phyloP scores from a whole-genome alignment of 2,797 vertebrate genomes.

The Xyrichtys novacula region DNA sequence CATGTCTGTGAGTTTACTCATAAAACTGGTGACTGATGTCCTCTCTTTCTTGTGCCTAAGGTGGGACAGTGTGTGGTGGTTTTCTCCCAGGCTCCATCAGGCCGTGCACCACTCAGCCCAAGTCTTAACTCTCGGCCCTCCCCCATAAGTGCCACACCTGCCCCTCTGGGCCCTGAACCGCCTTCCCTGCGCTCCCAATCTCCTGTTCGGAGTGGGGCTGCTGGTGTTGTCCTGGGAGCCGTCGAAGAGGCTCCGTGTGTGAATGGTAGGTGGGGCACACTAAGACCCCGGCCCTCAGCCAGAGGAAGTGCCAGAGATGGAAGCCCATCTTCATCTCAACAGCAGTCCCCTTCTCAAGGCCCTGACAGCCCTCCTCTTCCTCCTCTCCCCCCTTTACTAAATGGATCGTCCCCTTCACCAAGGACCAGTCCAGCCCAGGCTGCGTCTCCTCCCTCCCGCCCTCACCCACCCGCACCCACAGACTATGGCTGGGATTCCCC shows the following conservation, averaged over 20 bases:
- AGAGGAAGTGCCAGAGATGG: conserved; percentile 90
- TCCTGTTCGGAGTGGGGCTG: conserved; percentile 85
- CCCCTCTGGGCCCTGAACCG: conserved; percentile 89
- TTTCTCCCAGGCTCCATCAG: conserved; percentile 97
- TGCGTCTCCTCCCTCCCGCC: conserved; percentile 85
- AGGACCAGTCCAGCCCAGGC: conserved; percentile 92
- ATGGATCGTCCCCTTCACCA: conserved; percentile 90
- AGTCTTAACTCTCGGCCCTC: conserved; percentile 98
- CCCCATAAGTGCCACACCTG: conserved; percentile 96
- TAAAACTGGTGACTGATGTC: neutral
- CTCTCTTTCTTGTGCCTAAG: conserved; percentile 74
- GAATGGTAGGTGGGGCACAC: conserved; percentile 96
- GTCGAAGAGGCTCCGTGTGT: conserved; percentile 95
- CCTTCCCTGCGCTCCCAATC: conserved; percentile 95
- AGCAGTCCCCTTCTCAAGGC: conserved; percentile 86
- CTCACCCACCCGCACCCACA: conserved; percentile 78
- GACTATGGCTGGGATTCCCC: conserved; percentile 93
- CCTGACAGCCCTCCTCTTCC: conserved; percentile 90
- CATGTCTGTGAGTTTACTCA: neutral
- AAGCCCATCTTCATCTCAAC: conserved; percentile 92
- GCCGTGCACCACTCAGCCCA: conserved; percentile 95
- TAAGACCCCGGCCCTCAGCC: conserved; percentile 90
- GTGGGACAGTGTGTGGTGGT: conserved; percentile 98
- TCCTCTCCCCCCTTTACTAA: conserved; percentile 85
- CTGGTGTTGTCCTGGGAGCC: conserved; percentile 82